phyloP scores from a whole-genome alignment of 2,888 invertebrate species.

The Drosophila tanythrix region DNA sequence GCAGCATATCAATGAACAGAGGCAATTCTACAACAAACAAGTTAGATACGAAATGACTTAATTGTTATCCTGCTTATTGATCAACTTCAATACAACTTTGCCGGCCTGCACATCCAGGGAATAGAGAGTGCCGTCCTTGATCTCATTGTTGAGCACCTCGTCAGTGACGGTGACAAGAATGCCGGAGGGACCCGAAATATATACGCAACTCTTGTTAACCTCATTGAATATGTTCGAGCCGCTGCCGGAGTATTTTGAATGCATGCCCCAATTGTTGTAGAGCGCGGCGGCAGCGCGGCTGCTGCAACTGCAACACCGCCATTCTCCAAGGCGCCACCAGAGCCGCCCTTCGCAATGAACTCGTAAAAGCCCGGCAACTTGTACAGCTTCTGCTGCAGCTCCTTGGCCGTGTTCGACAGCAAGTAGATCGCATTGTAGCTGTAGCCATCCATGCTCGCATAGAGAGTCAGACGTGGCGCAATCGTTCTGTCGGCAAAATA shows the following conservation, averaged over 20 bases:
- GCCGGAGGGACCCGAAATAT: slow-evolving; percentile 93
- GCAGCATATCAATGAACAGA: slow-evolving; percentile 16
- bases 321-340: slow-evolving; percentile 69
- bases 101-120: slow-evolving; percentile 87
- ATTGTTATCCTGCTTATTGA: slow-evolving; percentile 83
- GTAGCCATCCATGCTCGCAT: slow-evolving; percentile 90
- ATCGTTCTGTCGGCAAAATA: slow-evolving; percentile 86
- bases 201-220: slow-evolving; percentile 87
- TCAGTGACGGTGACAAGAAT: slow-evolving; percentile 94
- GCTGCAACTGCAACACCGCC: slow-evolving; percentile 43
- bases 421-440: slow-evolving; percentile 93
- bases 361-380: slow-evolving; percentile 86
- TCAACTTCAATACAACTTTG: slow-evolving; percentile 85
- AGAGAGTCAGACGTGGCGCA: slow-evolving; percentile 92
- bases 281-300: slow-evolving; percentile 45
- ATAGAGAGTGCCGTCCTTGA: slow-evolving; percentile 92
- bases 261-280: slow-evolving; percentile 81
- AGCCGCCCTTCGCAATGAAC: slow-evolving; percentile 78
- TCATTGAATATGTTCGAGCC: slow-evolving; percentile 86
- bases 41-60: slow-evolving; percentile 20
- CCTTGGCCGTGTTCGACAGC: slow-evolving; percentile 88
- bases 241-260: slow-evolving; percentile 85
- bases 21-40: slow-evolving; percentile 29
- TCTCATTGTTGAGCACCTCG: slow-evolving; percentile 91
- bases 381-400: slow-evolving; percentile 89